Conservation (phyloP, 2,113 vertebrate species). For the Callopanchax toddi region DNA sequence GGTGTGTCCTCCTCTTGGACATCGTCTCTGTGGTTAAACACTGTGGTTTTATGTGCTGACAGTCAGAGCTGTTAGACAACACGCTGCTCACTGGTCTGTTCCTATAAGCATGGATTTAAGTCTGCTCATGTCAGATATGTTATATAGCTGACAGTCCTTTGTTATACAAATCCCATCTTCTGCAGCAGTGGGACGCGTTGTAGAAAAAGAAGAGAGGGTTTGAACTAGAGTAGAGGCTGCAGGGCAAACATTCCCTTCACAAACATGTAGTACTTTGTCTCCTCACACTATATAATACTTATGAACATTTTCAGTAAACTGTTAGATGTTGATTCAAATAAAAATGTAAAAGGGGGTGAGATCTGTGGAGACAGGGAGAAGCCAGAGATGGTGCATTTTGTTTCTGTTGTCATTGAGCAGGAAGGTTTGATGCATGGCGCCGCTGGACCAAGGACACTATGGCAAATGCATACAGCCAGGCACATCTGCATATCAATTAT, state of each 20-base stretch:
- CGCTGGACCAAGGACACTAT: slow-evolving; percentile 60
- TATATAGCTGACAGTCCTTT: slow-evolving; percentile 49
- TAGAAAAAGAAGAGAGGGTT: slow-evolving; percentile 10
- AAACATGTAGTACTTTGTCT: background rate
- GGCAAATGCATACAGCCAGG: slow-evolving; percentile 34
- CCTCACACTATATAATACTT: background rate
- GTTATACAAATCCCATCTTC: slow-evolving; percentile 47
- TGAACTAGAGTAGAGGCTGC: slow-evolving; percentile 23
- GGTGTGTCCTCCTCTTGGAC: too few relatives aligned
- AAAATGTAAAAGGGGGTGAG: background rate
- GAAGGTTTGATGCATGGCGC: slow-evolving; percentile 61
- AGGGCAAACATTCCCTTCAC: slow-evolving; percentile 34
- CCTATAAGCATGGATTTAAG: slow-evolving; percentile 30
- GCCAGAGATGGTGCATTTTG: slow-evolving; percentile 46
- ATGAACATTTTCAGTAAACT: background rate
- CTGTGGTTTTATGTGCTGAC: background rate
- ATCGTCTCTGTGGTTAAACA: background rate
- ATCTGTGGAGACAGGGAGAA: slow-evolving; percentile 32
- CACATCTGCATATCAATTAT: slow-evolving; percentile 73
- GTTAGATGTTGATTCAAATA: background rate
- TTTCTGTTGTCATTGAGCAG: slow-evolving; percentile 47
- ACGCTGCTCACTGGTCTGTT: background rate
- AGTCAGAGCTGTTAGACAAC: background rate
- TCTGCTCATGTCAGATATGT: slow-evolving; percentile 55
- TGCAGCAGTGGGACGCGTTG: slow-evolving; percentile 32